Base-by-base conservation (phyloP, 2,113 vertebrate species). In the Ascaphus truei region DNA sequence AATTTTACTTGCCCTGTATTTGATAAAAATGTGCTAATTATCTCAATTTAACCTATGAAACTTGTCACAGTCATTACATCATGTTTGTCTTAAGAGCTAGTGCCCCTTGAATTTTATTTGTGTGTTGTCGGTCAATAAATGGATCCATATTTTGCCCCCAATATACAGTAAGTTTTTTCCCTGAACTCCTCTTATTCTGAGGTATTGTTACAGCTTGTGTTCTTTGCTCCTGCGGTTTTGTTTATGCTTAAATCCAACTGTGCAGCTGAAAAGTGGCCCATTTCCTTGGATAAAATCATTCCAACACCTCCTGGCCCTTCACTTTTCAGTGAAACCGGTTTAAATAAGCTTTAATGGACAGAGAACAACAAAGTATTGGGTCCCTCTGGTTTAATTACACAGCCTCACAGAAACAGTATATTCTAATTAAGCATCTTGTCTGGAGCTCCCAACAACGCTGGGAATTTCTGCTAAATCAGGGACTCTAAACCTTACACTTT, bases 401-500 rank as follows among this genome's bases (percentile, higher is more conserved):
- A 53, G 75, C 81, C 68, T 65, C 68, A 39, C 8, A 55, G 63
- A 51, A 39, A 59, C 71, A 30, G 31, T 2, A 1, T 7, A 18
- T 71, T 78, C 69, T 76, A 66, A 59, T 22, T 59, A 58, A 37
- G 56, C 47, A 76, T 71, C 55, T 34, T 5, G 29, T 22, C 57
- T 61, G 68, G 53, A 37, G 18, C 72, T 73, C 77, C 68, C 58
- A 81, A 72, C 64, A 75, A 76, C 53, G 73, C 68, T 78, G 75
- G 73, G 71, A 74, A 75, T 72, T 83, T 72, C 53, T 72, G 71
- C 62, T 62, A 53, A 4, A 53, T 58, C 56, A 76, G 56, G 74
- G 58, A 45, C 60, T 45, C 72, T 61, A 72, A 73, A 81, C 72
- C 78, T 82, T 73, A 73, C 65, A 56, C 48, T 76, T 78, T 48